Conservation (phyloP, 2,888 invertebrate genomes). For the Apotomis capreana region DNA sequence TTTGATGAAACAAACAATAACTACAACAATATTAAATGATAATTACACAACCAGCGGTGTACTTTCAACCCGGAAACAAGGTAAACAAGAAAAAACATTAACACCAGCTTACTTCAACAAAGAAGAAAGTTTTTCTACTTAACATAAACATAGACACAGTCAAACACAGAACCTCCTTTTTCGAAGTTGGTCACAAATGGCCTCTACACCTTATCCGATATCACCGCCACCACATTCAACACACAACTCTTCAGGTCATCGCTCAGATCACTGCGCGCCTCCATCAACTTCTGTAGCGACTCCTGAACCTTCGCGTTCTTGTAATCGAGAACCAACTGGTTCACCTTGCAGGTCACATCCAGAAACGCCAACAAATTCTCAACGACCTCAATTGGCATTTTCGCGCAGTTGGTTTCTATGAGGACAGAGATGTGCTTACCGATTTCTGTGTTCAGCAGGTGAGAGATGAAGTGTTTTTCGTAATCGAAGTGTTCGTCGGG, state of each 20-base stretch:
- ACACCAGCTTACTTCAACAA: too few species aligned
- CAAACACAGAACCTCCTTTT: too few species aligned
- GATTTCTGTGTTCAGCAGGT: conserved; percentile 78
- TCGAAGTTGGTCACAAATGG: background rate
- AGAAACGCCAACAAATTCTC: conserved; percentile 79
- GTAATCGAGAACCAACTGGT: conserved; percentile 64
- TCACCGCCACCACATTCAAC: conserved; percentile 53
- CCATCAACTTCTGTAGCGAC: conserved; percentile 64
- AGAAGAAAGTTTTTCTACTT: too few species aligned
- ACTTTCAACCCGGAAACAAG: too few species aligned
- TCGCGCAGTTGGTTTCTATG: conserved; percentile 75
- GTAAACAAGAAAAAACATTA: too few species aligned
- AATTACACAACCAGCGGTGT: too few species aligned
- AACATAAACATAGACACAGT: background rate
- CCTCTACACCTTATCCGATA: conserved; percentile 51
- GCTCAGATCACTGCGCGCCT: conserved; percentile 64
- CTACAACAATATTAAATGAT: too few species aligned
- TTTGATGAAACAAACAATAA: background rate
- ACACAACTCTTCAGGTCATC: conserved; percentile 61
- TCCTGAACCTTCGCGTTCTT: conserved; percentile 67
- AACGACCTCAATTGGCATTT: conserved; percentile 77
- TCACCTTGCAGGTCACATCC: conserved; percentile 71
- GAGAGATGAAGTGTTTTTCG: conserved; percentile 61
- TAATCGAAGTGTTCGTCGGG: conserved; percentile 55
- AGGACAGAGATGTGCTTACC: conserved; percentile 78